phyloP scores from a whole-genome alignment of 2,113 vertebrate genomes.

The Caretta caretta region DNA sequence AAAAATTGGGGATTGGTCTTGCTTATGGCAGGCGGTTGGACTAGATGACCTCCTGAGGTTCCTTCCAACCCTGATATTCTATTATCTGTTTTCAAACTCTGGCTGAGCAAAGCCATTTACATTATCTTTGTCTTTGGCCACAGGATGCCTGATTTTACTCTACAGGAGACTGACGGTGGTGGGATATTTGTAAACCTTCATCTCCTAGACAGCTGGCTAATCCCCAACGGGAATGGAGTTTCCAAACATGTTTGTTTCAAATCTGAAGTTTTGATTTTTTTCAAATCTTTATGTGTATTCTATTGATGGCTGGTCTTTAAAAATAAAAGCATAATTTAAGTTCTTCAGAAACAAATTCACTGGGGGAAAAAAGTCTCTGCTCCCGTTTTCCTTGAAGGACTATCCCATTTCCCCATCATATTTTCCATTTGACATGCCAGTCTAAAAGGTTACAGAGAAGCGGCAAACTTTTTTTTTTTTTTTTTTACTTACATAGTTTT shows the following conservation, averaged over 20 bases:
- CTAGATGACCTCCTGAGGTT: too few relatives aligned
- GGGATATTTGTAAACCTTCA: too few relatives aligned
- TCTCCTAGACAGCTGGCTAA: conserved; percentile 18
- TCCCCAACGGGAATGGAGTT: conserved; percentile 47
- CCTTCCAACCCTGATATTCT: too few relatives aligned
- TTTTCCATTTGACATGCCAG: not conserved
- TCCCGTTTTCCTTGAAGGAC: not conserved
- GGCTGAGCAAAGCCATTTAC: rapidly evolving
- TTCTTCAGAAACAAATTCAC: not conserved
- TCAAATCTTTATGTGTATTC: not conserved
- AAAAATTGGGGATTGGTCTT: too few relatives aligned
- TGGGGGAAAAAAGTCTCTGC: not conserved
- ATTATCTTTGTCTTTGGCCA: conserved; percentile 31
- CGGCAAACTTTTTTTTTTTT: too few relatives aligned
- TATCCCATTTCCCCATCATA: not conserved
- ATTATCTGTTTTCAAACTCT: not conserved
- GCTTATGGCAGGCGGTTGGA: too few relatives aligned
- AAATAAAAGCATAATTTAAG: not conserved
- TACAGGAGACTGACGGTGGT: not conserved
- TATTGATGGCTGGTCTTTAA: not conserved
- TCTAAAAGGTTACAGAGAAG: not conserved
- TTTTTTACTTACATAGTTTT: conserved; percentile 82
- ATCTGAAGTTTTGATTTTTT: not conserved
- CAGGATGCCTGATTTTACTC: not conserved
- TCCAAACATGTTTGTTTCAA: conserved; percentile 29